Evolutionary conservation across 2,888 invertebrate genomes (phyloP).

Genomic region (Drepanosiphum platanoidis): DNA sequence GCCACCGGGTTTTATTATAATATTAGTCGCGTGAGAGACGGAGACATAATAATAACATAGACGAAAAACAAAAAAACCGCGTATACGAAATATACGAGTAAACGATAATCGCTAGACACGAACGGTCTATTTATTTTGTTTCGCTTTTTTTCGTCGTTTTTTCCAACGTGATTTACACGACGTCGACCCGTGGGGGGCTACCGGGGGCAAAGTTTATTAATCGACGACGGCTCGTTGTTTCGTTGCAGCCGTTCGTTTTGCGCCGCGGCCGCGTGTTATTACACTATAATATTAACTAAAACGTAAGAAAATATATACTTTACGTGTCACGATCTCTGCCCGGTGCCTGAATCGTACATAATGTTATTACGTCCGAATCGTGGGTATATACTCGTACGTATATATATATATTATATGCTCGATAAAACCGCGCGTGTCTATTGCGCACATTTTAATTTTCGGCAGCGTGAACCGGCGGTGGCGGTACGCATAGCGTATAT

Average conservation of each 20-base stretch:
- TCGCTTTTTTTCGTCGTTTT: not conserved
- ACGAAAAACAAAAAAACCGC: not conserved
- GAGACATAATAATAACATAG: not conserved
- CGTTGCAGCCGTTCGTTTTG: not conserved
- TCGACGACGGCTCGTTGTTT: not conserved
- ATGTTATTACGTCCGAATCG: too few species aligned
- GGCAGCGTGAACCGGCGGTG: not conserved
- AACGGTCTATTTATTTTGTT: not conserved
- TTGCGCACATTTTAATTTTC: constrained; percentile 1
- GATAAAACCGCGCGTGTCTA: not conserved
- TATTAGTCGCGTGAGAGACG: not conserved
- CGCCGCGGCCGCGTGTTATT: not conserved
- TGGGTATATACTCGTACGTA: not conserved
- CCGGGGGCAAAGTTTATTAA: not conserved
- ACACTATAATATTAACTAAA: not conserved
- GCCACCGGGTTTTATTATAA: constrained; percentile 6
- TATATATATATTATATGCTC: not conserved
- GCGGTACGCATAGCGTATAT: not conserved
- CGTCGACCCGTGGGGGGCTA: not conserved
- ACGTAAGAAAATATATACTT: not conserved
- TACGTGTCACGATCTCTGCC: not conserved
- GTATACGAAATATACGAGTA: not conserved
- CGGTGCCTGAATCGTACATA: too few species aligned
- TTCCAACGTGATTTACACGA: not conserved
- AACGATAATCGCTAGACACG: not conserved